phyloP scores from a whole-genome alignment of 2,113 vertebrate species.

The Fulmarus glacialis region DNA sequence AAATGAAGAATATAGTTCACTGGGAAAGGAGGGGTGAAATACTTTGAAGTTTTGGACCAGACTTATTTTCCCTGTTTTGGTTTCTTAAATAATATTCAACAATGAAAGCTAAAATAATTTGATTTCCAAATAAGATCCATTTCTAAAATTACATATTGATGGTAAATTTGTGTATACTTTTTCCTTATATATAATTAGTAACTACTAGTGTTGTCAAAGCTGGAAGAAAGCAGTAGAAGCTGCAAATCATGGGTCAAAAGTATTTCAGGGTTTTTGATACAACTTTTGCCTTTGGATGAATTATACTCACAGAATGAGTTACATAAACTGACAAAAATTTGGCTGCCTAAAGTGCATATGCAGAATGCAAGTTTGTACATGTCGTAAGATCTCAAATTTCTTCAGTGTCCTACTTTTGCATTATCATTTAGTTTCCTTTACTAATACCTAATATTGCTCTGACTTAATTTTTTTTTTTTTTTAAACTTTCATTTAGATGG shows the following conservation, averaged over 20 bases:
- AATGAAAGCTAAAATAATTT: background rate
- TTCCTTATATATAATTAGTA: background rate
- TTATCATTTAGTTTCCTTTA: background rate
- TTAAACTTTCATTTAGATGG: background rate
- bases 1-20: background rate
- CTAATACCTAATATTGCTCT: background rate
- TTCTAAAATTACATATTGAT: background rate
- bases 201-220: background rate
- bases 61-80: background rate
- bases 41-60: background rate
- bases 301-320: background rate
- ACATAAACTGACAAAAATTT: background rate
- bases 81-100: background rate
- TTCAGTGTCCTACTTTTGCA: background rate
- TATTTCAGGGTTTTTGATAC: background rate
- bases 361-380: background rate
- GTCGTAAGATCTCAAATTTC: background rate
- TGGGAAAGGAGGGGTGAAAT: background rate
- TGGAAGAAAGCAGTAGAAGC: background rate
- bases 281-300: background rate
- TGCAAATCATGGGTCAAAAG: background rate
- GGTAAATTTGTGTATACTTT: background rate
- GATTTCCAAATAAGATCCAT: background rate
- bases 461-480: background rate
- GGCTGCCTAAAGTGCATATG: rapidly evolving